Base-by-base conservation (phyloP, 2,113 vertebrate genomes). In the Bostrychus sinensis region DNA sequence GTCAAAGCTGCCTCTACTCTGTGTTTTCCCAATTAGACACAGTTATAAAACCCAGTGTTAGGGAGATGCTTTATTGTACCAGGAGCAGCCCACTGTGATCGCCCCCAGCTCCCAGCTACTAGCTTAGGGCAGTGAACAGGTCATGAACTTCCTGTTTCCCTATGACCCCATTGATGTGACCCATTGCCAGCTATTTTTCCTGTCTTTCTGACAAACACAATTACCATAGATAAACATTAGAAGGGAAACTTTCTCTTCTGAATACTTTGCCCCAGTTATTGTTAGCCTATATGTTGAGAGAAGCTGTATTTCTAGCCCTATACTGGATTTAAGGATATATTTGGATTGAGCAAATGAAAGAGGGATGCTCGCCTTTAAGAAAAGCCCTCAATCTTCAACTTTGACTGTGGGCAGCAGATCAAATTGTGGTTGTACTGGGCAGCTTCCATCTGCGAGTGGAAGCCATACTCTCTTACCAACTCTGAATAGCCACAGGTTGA, bases 81-180 rank as follows among this genome's bases (percentile, higher is more conserved):
- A 26, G 36, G 5, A 32, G 30, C 16, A 25, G 30, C 10, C 22
- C 25, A 26, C 0, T 13, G 26, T 46, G 10, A n/a, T n/a, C n/a
- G 17, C 14, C 7, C 19, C 9, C 2, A 10, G 12, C 17, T 20
- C 53, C 60, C 37, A 16, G 25, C 43, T 20, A 51, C 10, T 5
- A 20, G 19, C 20, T 7, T 0, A 2, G 34, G 71, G 54, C 65
- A 11, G 20, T 42, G 75, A 36, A 30, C 62, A 26, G 76, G 56
- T 70, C 66, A 37, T 66, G 72, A 48, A 70, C 76, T 70, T 85
- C 78, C 84, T 70, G 77, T 56, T 70, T 72, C 25, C 50, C 26
- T 5, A 1, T 79, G 57, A 61, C 56, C 53, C 72, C 71, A 75
- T 53, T 59, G 60, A 70, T 58, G 50, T 25, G 26, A 37, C 19